phyloP scores from a whole-genome alignment of 2,888 invertebrate genomes.

The Drosophila borealis region DNA sequence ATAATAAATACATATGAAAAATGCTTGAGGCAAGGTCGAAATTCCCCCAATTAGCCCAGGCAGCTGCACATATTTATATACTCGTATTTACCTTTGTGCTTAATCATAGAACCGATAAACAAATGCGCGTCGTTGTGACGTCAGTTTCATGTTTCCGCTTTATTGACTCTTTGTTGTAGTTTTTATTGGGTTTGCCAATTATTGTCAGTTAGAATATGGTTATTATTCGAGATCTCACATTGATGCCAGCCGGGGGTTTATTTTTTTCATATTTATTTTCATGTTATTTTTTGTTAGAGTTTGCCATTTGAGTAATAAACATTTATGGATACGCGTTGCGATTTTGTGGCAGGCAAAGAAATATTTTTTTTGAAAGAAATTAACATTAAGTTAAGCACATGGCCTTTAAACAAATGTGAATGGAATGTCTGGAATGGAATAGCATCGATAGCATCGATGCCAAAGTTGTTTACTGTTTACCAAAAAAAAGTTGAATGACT shows the following conservation, averaged over 20 bases:
- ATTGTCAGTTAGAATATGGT: constrained; percentile 41
- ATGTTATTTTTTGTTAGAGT: constrained; percentile 39
- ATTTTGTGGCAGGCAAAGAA: constrained; percentile 14
- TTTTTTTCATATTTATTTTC: constrained; percentile 7
- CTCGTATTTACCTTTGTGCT: constrained; percentile 33
- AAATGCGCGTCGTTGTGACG: constrained; percentile 58
- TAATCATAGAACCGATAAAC: constrained; percentile 49
- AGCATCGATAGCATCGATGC: constrained; percentile 1
- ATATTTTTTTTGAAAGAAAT: constrained; percentile 27
- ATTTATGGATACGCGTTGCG: constrained; percentile 45
- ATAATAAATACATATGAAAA: constrained; percentile 22
- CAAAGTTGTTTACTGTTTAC: constrained; percentile 9
- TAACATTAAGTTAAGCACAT: constrained; percentile 37
- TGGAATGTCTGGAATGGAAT: background rate
- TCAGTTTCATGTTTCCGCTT: constrained; percentile 53
- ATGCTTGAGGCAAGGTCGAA: constrained; percentile 17
- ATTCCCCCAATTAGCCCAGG: constrained; percentile 5
- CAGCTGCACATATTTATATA: background rate
- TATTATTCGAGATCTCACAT: constrained; percentile 8
- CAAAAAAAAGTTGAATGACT: background rate
- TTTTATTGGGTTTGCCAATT: constrained; percentile 57
- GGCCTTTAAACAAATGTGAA: background rate
- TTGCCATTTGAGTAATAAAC: constrained; percentile 58
- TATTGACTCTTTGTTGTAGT: constrained; percentile 12
- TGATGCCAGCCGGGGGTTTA: constrained; percentile 41